Evolutionary conservation across 1,140 invertebrate species (phyloP), one percentile per base, ranked within the genome.

Genomic region (Nasonia longicornis): DNA sequence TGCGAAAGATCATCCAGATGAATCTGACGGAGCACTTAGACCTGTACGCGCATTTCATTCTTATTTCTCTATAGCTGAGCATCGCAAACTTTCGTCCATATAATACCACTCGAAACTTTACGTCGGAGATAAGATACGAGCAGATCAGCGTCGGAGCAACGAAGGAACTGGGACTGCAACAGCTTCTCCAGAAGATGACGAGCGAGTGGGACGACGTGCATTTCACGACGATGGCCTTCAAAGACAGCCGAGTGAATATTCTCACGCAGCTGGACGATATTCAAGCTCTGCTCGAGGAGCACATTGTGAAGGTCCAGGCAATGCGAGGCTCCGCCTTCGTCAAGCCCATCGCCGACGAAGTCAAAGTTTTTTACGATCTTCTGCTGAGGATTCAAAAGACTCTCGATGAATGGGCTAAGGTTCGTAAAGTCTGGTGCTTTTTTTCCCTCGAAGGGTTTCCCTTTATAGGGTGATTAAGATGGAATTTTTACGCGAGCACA

Each of bases 301-400:
- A 98, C 85, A 95, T 97, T 72, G 93, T 97, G 1, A 97, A 97
- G 89, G 96, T 96, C 12, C 93, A 97, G 85, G 94, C 95, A 0
- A 98, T 98, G 95, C 92, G 96, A 84, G 96, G 96, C 8, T 98
- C 96, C 0, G 96, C 96, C 2, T 98, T 97, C 89, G 96, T 97
- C 42, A 97, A 97, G 89, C 97, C 96, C 8, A 96, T 97, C 89
- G 95, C 96, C 91, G 85, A 89, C 31, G 94, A 97, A 90, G 94
- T 95, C 29, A 94, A 93, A 86, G 92, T 93, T 1, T 98, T 97
- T 95, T 98, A 97, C 88, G 93, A 94, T 26, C 95, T 94, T 86
- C 92, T 98, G 42, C 92, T 94, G 67, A 89, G 95, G 66, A 93
- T 97, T 0, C 96, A 97, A 88, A 91, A 92, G 64, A 96, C 96